Base-by-base conservation (phyloP, 2,797 vertebrate species). In the Mionectes olivaceus region DNA sequence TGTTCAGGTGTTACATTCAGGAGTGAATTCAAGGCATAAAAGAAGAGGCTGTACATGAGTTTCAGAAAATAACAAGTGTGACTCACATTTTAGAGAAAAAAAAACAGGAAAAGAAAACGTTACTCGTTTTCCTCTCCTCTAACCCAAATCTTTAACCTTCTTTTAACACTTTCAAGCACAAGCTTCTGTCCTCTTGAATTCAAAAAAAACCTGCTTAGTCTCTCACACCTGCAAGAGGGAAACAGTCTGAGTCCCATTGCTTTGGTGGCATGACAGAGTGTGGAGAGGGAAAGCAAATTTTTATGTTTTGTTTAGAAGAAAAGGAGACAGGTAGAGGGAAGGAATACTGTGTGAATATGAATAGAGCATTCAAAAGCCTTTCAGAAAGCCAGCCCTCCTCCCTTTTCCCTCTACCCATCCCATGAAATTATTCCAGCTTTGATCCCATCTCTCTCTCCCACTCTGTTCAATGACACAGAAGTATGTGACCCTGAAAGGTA, bases 371-470 rank as follows among this genome's bases (percentile, higher is more conserved):
- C 19, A 63, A 70, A 89, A 74, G 13, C 9, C n/a, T 74, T 88
- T 64, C 59, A 79, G 33, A 91, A 93, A 49, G 53, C 12, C 27
- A 84, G 2, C 14, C 4, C 27, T 81, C 37, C 21, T 71, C 49
- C 39, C 39, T 94, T 83, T 88, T 75, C 15, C 55, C 5, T 94
- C n/a, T 73, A 22, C 10, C 30, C 7, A 57, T 13, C 13, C 33
- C 41, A 46, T 33, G 37, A 94, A 94, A 86, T 90, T 86, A 59
- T 90, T 79, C 44, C 81, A 69, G 9, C 19, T 90, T 91, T 93
- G 60, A 70, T 88, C 47, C 16, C 7, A 0, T 64, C 16, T 28
- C 49, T 61, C 43, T 37, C 55, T 19, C 33, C 5, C 2, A 4
- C 21, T 87, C 68, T 84, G 22, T 70, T 86, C 47, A 53, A 27